Base-by-base conservation (phyloP, 2,113 vertebrate species). In the Meles meles region DNA sequence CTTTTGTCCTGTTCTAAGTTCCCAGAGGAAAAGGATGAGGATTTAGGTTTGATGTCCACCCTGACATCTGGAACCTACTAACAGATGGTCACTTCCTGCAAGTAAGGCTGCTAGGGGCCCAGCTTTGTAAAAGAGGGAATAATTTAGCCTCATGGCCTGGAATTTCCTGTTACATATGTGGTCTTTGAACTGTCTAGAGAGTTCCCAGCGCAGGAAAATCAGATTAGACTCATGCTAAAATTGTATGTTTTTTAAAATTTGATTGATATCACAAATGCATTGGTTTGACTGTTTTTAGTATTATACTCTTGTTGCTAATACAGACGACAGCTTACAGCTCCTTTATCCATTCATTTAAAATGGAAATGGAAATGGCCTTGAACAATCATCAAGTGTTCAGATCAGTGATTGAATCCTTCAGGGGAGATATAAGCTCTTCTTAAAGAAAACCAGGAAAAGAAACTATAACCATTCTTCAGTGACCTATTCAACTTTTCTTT, bases 231-330 rank as follows among this genome's bases (percentile, higher is more conserved):
- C 17, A 42, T 57, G 31, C 39, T 89, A 57, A 88, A 92, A 90
- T 80, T 80, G 0, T 49, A 55, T 67, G 5, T 76, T 96, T 89
- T 90, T 42, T 49, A 20, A 7, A 71, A 71, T 71, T 72, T 25
- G 6, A 42, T 63, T 77, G 87, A 49, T 63, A 65, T 65, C 67
- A 61, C 61, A 80, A 57, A 55, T 27, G 15, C 59, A n/a, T 83
- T 84, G 34, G 39, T 89, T 90, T 95, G 72, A 72, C 20, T 87
- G 1, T 94, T 96, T 95, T 88, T 85, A 76, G n/a, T 86, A 86
- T 86, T 76, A 59, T 47, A 82, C 9, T 74, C 63, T 69, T 93
- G 11, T 94, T 93, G 39, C 27, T 61, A 37, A 67, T 96, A 81
- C 31, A 86, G 34, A 59, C 55, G 29, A 57, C 34, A 93, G 31